These are phyloP conservation scores for Saguinus imperator DNA, from an alignment of 2,113 vertebrate species.

Conservation along the genomic window DNA sequence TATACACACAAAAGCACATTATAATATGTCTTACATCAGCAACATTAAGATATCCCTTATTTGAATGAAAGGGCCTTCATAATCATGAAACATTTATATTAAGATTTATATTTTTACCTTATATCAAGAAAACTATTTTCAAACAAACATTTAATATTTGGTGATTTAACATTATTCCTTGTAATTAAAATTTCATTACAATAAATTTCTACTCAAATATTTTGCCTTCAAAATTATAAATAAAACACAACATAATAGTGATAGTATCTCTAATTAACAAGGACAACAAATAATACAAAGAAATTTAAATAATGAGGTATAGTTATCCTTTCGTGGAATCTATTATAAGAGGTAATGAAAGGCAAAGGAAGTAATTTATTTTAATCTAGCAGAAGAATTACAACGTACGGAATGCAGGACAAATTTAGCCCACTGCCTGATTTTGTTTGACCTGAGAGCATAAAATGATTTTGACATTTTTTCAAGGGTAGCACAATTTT, in stretches of 20 bases:
- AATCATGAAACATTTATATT: background rate
- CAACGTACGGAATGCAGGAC: background rate
- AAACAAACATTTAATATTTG: background rate
- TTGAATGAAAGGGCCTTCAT: background rate
- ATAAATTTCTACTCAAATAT: background rate
- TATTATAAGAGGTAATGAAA: background rate
- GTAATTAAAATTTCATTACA: background rate
- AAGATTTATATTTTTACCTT: background rate
- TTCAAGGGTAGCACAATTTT: background rate
- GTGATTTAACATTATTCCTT: background rate
- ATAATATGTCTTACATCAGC: background rate
- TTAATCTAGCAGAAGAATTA: background rate
- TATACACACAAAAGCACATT: background rate
- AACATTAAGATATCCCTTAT: background rate
- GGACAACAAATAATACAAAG: background rate
- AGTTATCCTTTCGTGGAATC: background rate
- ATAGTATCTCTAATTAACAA: background rate
- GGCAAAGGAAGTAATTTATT: background rate
- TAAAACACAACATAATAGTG: background rate
- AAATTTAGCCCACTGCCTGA: background rate
- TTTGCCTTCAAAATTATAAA: background rate
- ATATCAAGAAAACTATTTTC: slow-evolving; percentile 37
- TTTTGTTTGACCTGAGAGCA: background rate
- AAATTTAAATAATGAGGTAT: background rate
- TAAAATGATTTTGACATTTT: background rate